phyloP scores from a whole-genome alignment of 2,888 invertebrate genomes.

The Drosophila kambysellisi region DNA sequence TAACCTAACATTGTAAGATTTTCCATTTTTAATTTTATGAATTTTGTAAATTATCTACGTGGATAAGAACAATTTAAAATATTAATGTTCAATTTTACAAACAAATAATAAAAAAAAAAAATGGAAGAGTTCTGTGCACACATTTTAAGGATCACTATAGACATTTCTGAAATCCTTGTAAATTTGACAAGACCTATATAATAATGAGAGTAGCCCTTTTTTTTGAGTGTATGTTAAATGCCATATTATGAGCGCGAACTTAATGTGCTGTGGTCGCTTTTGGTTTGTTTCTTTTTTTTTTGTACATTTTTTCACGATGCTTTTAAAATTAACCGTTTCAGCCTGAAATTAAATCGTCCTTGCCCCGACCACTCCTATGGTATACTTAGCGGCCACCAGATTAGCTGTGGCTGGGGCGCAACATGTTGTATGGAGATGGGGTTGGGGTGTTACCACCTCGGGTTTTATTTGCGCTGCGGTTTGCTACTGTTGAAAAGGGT shows the following conservation, averaged over 20 bases:
- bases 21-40: background rate
- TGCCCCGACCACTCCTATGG: conserved; percentile 32
- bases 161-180: background rate
- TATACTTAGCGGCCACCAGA: conserved; percentile 54
- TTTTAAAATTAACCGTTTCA: conserved; percentile 49
- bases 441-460: background rate
- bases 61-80: background rate
- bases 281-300: conserved; percentile 6
- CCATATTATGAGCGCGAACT: conserved; percentile 13
- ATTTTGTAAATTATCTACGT: background rate
- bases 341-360: conserved; percentile 14
- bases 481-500: conserved; percentile 13
- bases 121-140: background rate
- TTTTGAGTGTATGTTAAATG: conserved; percentile 6
- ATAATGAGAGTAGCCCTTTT: background rate
- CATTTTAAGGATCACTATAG: no score
- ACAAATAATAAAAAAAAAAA: background rate
- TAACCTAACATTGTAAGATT: background rate
- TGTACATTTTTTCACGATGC: conserved; percentile 12
- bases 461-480: conserved; percentile 57
- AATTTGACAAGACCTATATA: background rate
- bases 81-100: background rate
- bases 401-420: conserved; percentile 52
- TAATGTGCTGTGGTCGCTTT: conserved; percentile 8
- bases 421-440: conserved; percentile 31